Evolutionary conservation across 2,113 vertebrate species (phyloP).

Genomic region (Pitta sordida): DNA sequence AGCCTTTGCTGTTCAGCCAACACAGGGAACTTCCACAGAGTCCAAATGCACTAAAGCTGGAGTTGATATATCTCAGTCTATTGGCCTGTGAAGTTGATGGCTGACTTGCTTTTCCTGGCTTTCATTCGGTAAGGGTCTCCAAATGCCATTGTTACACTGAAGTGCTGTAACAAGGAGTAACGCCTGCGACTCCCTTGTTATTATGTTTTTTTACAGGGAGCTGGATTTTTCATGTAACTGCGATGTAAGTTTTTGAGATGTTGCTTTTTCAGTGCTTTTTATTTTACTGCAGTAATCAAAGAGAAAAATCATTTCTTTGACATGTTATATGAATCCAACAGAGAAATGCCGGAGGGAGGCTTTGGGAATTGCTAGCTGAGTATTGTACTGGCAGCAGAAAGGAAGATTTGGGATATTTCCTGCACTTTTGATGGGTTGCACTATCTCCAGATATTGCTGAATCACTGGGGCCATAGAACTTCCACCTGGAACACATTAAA

Average conservation of each 20-base stretch:
- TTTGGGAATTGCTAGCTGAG: not conserved
- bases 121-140: not conserved
- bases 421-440: not conserved
- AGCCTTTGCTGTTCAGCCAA: not conserved
- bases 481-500: constrained; percentile 9
- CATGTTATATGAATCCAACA: not conserved
- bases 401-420: not conserved
- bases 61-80: not conserved
- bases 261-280: constrained; percentile 18
- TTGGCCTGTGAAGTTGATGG: not conserved
- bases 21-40: not conserved
- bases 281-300: constrained; percentile 48
- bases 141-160: not conserved
- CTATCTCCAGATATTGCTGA: not conserved
- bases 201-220: not conserved
- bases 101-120: not conserved
- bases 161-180: not conserved
- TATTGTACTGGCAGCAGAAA: not conserved
- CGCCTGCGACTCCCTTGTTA: not conserved
- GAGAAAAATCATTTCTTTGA: constrained; percentile 27
- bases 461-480: not conserved
- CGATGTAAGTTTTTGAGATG: not conserved
- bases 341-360: not conserved
- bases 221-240: not conserved
- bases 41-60: not conserved